Evolutionary conservation across 2,888 invertebrate genomes (phyloP), one percentile per base, ranked within the genome.

Genomic region (Disparrhopalites patrizii): DNA sequence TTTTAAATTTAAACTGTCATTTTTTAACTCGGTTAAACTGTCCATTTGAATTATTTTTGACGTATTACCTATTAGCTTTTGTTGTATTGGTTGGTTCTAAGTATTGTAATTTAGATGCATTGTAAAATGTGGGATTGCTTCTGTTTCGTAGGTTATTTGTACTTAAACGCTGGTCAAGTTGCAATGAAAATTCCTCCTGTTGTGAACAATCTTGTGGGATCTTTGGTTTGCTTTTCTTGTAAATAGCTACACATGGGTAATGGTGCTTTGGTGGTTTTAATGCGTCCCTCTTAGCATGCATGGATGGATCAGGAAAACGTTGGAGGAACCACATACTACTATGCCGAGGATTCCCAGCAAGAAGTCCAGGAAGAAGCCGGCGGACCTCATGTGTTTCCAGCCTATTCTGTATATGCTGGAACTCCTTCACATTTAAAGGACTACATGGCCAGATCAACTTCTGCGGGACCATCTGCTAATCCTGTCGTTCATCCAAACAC

Each of bases 251-350:
- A 27, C 13, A 18, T 52, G 30, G 47, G 47, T 60, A 60, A 60
- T 60, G 47, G 47, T 28, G 58, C 58, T 31, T 60, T 47, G 36
- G 56, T 47, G 60, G 27, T 47, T 36, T 57, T 23, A 43, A 47
- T 43, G 20, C 20, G 10, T 50, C 43, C 33, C 47, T 56, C 33
- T 56, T 33, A 64, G 64, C 63, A 63, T 52, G 30, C 67, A 15
- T 72, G 72, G 71, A 67, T 72, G 64, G 69, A 73, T 62, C 82
- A 92, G 86, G 92, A 92, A 81, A 92, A 91, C 82, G 91, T 92
- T 69, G 93, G 93, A 64, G 95, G 95, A 28, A 95, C 95, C 18
- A 95, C 95, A 56, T 96, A 95, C 80, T 96, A 94, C 81, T 96
- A 93, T 71, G 76, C 78, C 15, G 77, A 78, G 50, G 80, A 80